These are phyloP conservation scores for Lycaena phlaeas DNA, from an alignment of 2,888 invertebrate species.

Conservation along the genomic window DNA sequence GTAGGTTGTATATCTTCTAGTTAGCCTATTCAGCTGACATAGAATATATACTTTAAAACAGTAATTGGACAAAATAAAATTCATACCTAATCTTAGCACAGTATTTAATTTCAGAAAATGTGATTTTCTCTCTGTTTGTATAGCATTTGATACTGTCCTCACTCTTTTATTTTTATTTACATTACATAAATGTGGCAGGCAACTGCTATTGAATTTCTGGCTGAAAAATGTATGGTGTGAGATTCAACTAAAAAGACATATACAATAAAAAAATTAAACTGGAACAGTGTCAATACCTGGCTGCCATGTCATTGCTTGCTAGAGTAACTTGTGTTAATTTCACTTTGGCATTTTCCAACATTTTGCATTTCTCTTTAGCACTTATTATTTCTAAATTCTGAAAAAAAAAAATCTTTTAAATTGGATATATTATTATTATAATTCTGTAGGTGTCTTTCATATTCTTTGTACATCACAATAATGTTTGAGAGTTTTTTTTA, in stretches of 20 bases:
- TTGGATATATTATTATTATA: no score
- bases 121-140: slow-evolving; percentile 43
- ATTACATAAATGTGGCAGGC: slow-evolving; percentile 21
- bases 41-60: no score
- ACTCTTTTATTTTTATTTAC: slow-evolving; percentile 22
- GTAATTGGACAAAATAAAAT: no score
- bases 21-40: no score
- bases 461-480: background rate
- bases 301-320: slow-evolving; percentile 39
- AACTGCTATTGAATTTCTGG: slow-evolving; percentile 33
- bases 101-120: slow-evolving; percentile 35
- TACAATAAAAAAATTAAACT: background rate
- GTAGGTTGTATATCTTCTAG: no score
- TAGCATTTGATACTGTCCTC: slow-evolving; percentile 29
- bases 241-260: background rate
- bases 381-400: slow-evolving; percentile 74
- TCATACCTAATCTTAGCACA: slow-evolving; percentile 23
- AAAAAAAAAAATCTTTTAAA: slow-evolving; percentile 23
- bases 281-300: slow-evolving; percentile 34
- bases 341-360: slow-evolving; percentile 54
- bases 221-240: slow-evolving; percentile 25
- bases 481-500: no score
- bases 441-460: no score
- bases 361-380: slow-evolving; percentile 66
- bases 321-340: slow-evolving; percentile 52